Base-by-base conservation (phyloP, 2,888 invertebrate species). In the Julus scanicus region DNA sequence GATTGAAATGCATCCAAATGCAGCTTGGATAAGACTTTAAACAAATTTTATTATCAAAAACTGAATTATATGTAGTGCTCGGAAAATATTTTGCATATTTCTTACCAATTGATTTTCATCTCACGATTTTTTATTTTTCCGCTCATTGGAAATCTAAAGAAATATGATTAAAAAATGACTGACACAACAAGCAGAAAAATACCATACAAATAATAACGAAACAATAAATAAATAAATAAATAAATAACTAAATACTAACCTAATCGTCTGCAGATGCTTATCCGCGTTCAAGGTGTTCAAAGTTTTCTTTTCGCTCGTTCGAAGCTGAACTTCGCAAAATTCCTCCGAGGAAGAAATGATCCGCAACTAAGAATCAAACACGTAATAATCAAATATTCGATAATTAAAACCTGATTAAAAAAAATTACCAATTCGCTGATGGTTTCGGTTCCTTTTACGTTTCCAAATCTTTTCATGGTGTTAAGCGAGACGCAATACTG, bases 61-160 rank as follows among this genome's bases (percentile, higher is more conserved):
- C 9, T 71, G 11, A 1, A 86, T 39, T 4, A 86, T 4, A 86
- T 0, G 15, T 17, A 37, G 0, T 29, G 29, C 29, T 29, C 63
- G 15, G 29, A 84, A 39, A n/a, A 48, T 39, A 40, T 88, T 29
- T 29, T 1, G 29, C 0, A 53, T 39, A 88, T 90, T 89, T 92
- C 88, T 85, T 84, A 95, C 95, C 95, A 95, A 91, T 95, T 95
- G n/a, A 96, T 93, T 92, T 96, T 96, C 95, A 95, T 95, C 90
- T 95, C 94, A 87, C 94, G 92, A 0, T 94, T 95, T 91, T 93
- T 95, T 84, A 96, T 95, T 92, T 94, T 95, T 84, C 96, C 96
- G 89, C 94, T 93, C 91, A 96, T 93, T 0, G 95, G 95, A 92
- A 94, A 96, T 11, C 92, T 92, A 88, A 20, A 90, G 89, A 88